phyloP scores from a whole-genome alignment of 2,888 invertebrate genomes.

The Aphidoletes aphidimyza region DNA sequence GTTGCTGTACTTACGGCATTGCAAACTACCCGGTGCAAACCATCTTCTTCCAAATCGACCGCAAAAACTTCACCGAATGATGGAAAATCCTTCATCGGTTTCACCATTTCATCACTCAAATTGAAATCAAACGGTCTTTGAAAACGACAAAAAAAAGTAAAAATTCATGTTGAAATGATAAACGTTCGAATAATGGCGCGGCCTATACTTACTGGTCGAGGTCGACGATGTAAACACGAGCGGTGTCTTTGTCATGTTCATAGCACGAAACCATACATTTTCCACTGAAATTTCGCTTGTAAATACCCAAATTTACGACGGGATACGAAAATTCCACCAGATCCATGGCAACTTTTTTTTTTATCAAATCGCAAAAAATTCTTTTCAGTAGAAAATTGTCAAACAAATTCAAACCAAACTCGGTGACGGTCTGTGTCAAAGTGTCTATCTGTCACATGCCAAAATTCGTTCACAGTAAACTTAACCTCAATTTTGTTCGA shows the following conservation, averaged over 20 bases:
- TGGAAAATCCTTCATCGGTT: neutral
- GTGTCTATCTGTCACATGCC: neutral
- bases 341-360: neutral
- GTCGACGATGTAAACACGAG: neutral
- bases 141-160: neutral
- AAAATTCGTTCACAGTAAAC: neutral
- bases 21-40: constrained; percentile 1
- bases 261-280: neutral
- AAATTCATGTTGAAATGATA: too few species aligned
- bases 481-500: neutral
- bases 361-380: neutral
- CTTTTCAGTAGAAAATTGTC: neutral
- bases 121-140: neutral
- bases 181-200: too few species aligned
- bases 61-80: neutral
- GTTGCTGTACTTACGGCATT: neutral
- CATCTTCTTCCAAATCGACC: neutral
- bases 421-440: neutral
- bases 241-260: neutral
- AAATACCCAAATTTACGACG: neutral
- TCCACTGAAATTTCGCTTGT: neutral
- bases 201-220: neutral
- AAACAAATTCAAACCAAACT: neutral
- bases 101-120: neutral
- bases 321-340: neutral